Evolutionary conservation across 1,140 invertebrate genomes (phyloP), one percentile per base, ranked within the genome.

Genomic region (Mesaphorura yosii): DNA sequence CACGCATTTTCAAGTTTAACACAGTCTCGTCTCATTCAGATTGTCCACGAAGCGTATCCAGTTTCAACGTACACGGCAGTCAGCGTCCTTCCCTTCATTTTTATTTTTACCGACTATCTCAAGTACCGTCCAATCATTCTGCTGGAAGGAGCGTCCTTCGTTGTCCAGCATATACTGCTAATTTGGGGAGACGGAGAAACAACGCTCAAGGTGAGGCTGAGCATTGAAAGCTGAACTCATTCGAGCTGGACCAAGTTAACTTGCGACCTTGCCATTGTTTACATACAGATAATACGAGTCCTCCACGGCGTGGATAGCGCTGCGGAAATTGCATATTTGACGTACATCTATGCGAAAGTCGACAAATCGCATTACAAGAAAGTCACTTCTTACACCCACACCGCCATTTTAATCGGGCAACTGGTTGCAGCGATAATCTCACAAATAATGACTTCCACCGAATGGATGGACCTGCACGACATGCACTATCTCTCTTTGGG

Each of bases 261-360:
- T 26, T 23, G 19, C 10, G 27, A 48, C 31, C 7, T 42, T 6
- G 14, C 40, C 6, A 42, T 42, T 14, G 22, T 42, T 29, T 40
- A 27, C n/a, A 22, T 57, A 23, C 26, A 70, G 66, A 31, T 66
- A 7, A 67, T 72, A 60, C 64, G 73, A 54, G 65, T 72, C 25
- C 75, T 82, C 52, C 91, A 86, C 70, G 89, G 88, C 2, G 72
- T 87, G 12, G 87, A 85, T 63, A 79, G 86, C 66, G 86, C 89
- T 0, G 80, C 86, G 7, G 89, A 94, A 72, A 81, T 94, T 1
- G 88, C 88, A 0, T 94, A 93, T 69, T 86, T 82, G 58, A 90
- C 88, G 0, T 95, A 94, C 64, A 88, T 93, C 56, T 95, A 93
- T 72, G 86, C 88, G 12, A 87, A 90, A 75, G 88, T 93, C 38